Conservation (phyloP, 37 sponge, comb jelly and placozoan genomes). For the Ianthella basta region DNA sequence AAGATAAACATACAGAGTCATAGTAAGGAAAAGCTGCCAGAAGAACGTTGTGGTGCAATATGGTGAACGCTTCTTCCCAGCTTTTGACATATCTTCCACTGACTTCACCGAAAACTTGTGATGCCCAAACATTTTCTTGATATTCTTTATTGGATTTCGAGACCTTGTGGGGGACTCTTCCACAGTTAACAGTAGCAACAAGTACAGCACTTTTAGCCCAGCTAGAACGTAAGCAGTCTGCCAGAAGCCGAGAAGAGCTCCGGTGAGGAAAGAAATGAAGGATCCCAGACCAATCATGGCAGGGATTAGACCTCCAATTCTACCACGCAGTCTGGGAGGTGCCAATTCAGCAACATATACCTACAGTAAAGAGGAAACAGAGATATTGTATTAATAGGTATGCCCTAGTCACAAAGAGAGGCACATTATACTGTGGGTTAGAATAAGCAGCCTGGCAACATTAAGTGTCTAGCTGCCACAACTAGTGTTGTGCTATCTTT, state of each 20-base stretch:
- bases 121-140: background rate
- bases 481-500: too few species aligned
- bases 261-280: conserved; percentile 8
- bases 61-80: too few species aligned
- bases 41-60: background rate
- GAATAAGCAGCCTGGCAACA: too few species aligned
- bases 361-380: background rate
- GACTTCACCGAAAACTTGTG: background rate
- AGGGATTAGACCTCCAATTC: background rate
- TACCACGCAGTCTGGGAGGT: background rate
- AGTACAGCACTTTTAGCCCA: background rate
- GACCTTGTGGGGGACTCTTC: conserved; percentile 1
- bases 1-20: background rate
- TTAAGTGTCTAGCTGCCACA: too few species aligned
- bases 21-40: background rate
- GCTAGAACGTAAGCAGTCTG: background rate
- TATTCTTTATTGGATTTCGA: background rate
- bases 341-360: conserved; percentile 18
- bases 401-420: too few species aligned
- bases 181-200: background rate
- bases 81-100: background rate
- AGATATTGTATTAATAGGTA: background rate
- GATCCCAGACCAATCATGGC: background rate
- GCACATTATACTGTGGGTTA: too few species aligned
- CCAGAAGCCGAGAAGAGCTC: conserved; percentile 14